These are phyloP conservation scores for Globia sparganii DNA, from an alignment of 2,888 invertebrate species.

Conservation along the genomic window DNA sequence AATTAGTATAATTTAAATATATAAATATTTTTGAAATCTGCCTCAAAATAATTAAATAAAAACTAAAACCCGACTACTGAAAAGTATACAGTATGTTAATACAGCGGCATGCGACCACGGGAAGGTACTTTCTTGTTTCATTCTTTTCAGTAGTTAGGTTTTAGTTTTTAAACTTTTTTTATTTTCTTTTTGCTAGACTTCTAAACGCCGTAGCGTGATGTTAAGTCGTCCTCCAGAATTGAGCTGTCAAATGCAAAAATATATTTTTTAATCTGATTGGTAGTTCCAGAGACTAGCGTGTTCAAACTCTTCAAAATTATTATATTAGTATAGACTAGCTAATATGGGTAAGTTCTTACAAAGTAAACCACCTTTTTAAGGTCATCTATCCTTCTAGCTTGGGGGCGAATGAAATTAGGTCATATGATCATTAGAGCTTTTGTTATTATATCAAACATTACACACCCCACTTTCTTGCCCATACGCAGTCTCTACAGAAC, in stretches of 20 bases:
- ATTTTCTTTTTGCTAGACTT: not conserved
- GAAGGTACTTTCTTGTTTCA: no score
- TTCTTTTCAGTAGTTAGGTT: no score
- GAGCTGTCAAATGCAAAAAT: not conserved
- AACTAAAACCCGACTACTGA: no score
- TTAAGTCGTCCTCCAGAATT: not conserved
- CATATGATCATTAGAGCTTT: no score
- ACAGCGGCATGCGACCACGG: no score
- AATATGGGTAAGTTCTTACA: not conserved
- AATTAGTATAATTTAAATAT: no score
- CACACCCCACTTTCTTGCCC: not conserved
- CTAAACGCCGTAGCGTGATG: not conserved
- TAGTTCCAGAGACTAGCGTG: not conserved
- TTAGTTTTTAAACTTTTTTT: no score
- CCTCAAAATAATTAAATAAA: no score
- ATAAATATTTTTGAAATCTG: no score
- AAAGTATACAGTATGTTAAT: no score
- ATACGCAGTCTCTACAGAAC: not conserved
- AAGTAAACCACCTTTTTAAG: not conserved
- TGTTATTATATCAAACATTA: no score
- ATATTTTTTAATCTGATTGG: not conserved
- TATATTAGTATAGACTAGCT: not conserved
- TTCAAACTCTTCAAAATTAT: not conserved
- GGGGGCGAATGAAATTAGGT: no score
- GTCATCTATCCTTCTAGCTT: not conserved